Evolutionary conservation across 2,113 vertebrate genomes (phyloP), one percentile per base, ranked within the genome.

Genomic region (Arothron firmamentum): DNA sequence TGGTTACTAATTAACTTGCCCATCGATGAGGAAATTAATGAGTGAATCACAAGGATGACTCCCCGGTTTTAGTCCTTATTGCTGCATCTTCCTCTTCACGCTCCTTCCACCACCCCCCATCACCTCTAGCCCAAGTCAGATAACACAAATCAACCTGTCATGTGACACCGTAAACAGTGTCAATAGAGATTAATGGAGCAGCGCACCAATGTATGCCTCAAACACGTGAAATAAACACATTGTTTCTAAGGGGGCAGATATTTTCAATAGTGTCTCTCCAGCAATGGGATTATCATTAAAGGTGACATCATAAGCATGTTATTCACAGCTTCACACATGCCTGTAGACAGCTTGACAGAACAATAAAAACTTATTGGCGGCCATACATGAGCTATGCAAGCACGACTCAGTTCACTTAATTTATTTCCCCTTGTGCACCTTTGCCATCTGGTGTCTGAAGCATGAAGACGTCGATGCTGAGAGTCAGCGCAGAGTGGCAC

Each of bases 101-200:
- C 68, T 73, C 59, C 18, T 54, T 75, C 64, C 57, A 48, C 58
- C 59, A 12, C 43, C 45, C 45, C 45, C 45, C 45, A 15, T 16
- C 45, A 15, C 45, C 43, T 16, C 43, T 16, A 12, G 16, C 54
- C 47, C 20, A 28, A 69, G 42, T 21, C 61, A 69, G 72, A 83
- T 79, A 72, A 77, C 68, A 80, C 69, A 55, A 18, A 62, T 84
- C 76, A 78, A 38, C 60, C 64, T 78, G 74, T 80, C 80, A 56
- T 16, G 43, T 47, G 50, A 71, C 57, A 78, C 67, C 47, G 48
- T 71, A 79, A 83, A 87, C 79, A 80, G 17, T 74, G 83, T 77
- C 80, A 70, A 19, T 13, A 13, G 28, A 31, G 79, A 87, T 72
- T 18, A 81, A 78, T 75, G 41, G 60, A 64, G 69, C 51, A 1